phyloP scores from a whole-genome alignment of 2,888 invertebrate species.

The Rhingia campestris region DNA sequence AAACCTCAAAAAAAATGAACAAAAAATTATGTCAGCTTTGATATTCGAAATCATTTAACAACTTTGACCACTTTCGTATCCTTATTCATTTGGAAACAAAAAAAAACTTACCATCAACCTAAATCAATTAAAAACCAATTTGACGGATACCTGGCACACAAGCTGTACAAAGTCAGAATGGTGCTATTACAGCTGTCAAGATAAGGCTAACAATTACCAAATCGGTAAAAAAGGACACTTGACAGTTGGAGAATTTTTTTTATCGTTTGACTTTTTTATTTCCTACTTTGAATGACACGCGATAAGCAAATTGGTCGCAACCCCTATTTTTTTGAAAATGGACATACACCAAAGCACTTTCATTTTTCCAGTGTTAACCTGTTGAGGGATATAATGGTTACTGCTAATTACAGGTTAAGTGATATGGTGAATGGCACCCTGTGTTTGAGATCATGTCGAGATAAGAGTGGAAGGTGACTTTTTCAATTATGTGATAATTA shows the following conservation, averaged over 20 bases:
- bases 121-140: conserved; percentile 72
- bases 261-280: conserved; percentile 62
- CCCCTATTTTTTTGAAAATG: conserved; percentile 51
- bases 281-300: conserved; percentile 70
- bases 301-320: conserved; percentile 72
- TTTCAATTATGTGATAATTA: conserved; percentile 69
- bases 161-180: conserved; percentile 49
- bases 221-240: conserved; percentile 41
- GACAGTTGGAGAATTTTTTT: conserved; percentile 56
- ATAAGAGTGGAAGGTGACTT: conserved; percentile 54
- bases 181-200: conserved; percentile 66
- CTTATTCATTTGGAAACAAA: conserved; percentile 37
- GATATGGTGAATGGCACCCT: conserved; percentile 57
- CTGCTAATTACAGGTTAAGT: conserved; percentile 72
- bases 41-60: conserved; percentile 47
- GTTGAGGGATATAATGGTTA: conserved; percentile 66
- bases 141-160: conserved; percentile 41
- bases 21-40: conserved; percentile 43
- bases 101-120: conserved; percentile 63
- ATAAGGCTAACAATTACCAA: conserved; percentile 64
- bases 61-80: conserved; percentile 29
- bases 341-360: conserved; percentile 43
- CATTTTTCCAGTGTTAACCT: conserved; percentile 64
- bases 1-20: conserved; percentile 47
- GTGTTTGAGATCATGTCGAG: conserved; percentile 57